Percentiles rank a stretch among this genome's conserved stretches.
phyloP scores from a whole-genome alignment of 2,113 vertebrate species.

The Bufo gargarizans region DNA sequence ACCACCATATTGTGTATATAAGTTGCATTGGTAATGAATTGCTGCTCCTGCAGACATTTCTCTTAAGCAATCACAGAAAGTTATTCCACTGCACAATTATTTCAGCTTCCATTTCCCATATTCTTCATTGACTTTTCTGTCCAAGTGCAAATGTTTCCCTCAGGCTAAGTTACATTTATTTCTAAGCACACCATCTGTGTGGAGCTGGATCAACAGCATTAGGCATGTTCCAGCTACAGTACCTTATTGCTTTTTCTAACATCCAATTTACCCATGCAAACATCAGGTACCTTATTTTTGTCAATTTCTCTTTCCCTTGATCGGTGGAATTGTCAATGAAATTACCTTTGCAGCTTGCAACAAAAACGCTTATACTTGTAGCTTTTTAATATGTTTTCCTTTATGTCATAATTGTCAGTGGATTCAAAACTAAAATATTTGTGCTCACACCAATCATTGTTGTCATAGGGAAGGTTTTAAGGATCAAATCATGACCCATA shows the following conservation, averaged over 20 bases:
- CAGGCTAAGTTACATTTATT: conserved; percentile 16
- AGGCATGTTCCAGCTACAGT: conserved; percentile 23
- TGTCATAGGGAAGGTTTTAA: not conserved
- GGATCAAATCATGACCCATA: not conserved
- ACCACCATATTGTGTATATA: not conserved
- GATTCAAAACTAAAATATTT: not conserved
- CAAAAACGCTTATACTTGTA: not conserved
- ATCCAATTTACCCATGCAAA: not conserved
- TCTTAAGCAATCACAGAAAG: conserved; percentile 4
- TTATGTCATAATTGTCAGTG: not conserved
- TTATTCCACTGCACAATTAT: conserved; percentile 10
- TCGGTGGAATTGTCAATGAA: not conserved
- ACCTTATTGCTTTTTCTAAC: conserved; percentile 7
- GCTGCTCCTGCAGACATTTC: not conserved
- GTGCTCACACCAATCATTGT: not conserved
- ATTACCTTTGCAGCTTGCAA: not conserved
- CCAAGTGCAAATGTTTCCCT: conserved; percentile 34
- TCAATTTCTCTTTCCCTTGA: not conserved
- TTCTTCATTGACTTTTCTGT: conserved; percentile 30
- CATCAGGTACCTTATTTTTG: conserved; percentile 5
- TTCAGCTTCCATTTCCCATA: not conserved
- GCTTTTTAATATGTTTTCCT: not conserved
- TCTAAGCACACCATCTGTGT: conserved; percentile 17
- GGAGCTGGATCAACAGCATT: conserved; percentile 22
- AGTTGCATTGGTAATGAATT: not conserved